phyloP scores from a whole-genome alignment of 1,140 invertebrate genomes.

The Sitobion miscanthi region DNA sequence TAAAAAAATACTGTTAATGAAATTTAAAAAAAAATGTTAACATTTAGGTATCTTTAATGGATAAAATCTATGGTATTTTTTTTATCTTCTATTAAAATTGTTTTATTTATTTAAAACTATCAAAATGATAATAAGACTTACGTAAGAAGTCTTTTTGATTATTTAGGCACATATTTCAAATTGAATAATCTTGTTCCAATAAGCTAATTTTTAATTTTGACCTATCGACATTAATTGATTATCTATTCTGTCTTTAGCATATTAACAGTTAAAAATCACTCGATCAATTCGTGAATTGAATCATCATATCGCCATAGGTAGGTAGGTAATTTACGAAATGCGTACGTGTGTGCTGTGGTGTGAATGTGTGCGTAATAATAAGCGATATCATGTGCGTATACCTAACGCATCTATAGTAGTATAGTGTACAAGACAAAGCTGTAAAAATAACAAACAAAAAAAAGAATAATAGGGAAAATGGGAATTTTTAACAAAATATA shows the following conservation, averaged over 20 bases:
- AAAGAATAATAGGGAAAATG: background rate
- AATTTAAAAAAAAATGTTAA: too few species aligned
- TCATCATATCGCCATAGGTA: background rate
- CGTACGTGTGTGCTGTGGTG: background rate
- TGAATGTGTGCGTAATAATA: background rate
- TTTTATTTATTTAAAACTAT: background rate
- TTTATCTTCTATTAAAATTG: background rate
- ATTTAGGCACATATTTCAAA: background rate
- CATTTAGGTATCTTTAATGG: background rate
- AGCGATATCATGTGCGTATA: background rate
- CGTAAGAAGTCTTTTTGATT: background rate
- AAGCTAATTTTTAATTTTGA: background rate
- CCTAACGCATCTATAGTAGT: background rate
- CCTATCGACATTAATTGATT: background rate
- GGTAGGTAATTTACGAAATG: background rate
- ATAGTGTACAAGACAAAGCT: background rate
- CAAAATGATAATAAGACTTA: background rate
- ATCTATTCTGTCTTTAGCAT: background rate
- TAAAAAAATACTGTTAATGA: too few species aligned
- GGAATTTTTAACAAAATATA: background rate
- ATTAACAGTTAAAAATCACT: background rate
- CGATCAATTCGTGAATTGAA: background rate
- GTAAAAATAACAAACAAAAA: background rate
- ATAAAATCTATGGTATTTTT: background rate
- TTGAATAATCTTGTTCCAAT: background rate